Base-by-base conservation (phyloP, 1,140 invertebrate species). In the Platyscapa corneri region DNA sequence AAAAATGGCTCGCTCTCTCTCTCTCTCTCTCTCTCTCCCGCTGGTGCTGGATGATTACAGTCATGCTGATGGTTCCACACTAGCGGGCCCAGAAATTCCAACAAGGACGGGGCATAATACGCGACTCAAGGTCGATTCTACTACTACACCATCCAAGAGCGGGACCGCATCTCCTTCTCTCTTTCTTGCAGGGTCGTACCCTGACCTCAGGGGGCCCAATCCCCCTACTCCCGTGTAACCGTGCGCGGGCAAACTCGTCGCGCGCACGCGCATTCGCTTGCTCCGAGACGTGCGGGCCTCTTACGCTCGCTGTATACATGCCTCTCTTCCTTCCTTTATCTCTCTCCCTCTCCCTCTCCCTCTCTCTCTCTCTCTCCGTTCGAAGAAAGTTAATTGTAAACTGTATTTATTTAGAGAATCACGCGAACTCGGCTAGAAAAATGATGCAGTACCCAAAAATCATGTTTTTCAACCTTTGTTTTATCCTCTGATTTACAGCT, bases 51-150 rank as follows among this genome's bases (percentile, higher is more conserved):
- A 86, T 80, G 86, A 87, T 89, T 86, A 88, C 89, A 91, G 90
- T 90, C 89, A 90, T 86, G 89, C 90, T 90, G 90, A 92, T 91
- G 90, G 88, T 89, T 86, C 90, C 88, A 72, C 65, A 49, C 49
- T 70, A 32, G 87, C 83, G 89, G 88, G 88, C 88, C 90, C 90
- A 93, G 91, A 93, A 92, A 93, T 93, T 93, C 92, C 93, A 93
- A 91, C 91, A 91, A 93, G 91, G 92, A 91, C 90, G 91, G 87
- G 88, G 89, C 90, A 91, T 92, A 91, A 92, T 92, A 91, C 89
- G 91, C 91, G 92, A 92, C 91, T 93, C 93, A 93, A 93, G 93
- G 93, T 93, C 93, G 92, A 90, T 91, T 93, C 90, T 93, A 93
- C 92, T 92, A 93, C 91, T 89, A 85, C 91, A 92, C 90, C 90